These are phyloP conservation scores for Lepidocyrtoides sp. DNA, from an alignment of 2,888 invertebrate genomes.

Conservation along the genomic window DNA sequence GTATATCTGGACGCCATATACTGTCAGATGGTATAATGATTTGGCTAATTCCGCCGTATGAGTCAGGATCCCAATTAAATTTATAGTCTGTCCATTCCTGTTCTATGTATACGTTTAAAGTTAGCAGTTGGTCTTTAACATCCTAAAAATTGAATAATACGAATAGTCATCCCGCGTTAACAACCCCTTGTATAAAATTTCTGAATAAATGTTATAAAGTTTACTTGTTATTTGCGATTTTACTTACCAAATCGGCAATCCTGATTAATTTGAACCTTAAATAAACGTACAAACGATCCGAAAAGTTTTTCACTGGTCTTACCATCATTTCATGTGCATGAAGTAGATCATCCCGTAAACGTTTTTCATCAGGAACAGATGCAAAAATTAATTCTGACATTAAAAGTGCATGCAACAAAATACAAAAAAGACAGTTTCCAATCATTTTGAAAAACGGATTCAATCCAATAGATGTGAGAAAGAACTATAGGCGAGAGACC, in stretches of 20 bases:
- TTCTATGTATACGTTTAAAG: neutral
- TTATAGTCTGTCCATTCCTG: conserved; percentile 35
- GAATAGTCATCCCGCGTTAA: neutral
- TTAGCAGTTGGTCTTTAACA: conserved; percentile 18
- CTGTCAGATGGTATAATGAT: neutral
- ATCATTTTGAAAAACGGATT: no score
- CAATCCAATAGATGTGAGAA: no score
- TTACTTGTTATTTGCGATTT: neutral
- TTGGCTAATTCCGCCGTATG: neutral
- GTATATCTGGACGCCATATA: conserved; percentile 26
- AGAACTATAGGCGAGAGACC: no score
- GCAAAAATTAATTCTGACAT: no score
- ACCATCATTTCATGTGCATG: neutral
- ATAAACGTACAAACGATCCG: conserved; percentile 1
- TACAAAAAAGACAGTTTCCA: no score
- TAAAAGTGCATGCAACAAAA: no score
- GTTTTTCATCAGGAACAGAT: conserved; percentile 19
- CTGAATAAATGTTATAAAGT: neutral
- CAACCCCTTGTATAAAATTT: neutral
- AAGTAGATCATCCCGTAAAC: neutral
- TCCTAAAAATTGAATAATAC: neutral
- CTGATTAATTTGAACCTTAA: neutral
- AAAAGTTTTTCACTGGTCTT: conserved; percentile 14
- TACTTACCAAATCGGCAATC: conserved; percentile 25
- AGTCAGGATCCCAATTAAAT: conserved; percentile 24